Conservation (phyloP, 2,888 invertebrate genomes). For the Leucozona laternaria region DNA sequence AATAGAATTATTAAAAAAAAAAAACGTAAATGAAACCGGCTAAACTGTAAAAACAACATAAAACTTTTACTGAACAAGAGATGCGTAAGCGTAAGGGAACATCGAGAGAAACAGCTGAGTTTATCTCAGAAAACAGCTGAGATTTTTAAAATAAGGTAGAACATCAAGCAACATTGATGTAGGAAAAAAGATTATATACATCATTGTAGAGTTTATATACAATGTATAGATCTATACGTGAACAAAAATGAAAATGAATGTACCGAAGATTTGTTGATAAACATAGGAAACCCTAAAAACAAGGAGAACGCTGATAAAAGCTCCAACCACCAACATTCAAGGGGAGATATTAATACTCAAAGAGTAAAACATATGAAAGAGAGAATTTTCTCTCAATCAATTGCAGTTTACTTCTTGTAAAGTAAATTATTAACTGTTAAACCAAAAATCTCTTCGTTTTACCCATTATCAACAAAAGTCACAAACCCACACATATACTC, state of each 20-base stretch:
- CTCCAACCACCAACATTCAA: neutral
- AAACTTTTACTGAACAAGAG: no score
- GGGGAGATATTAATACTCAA: neutral
- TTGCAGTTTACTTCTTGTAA: neutral
- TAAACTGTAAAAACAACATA: neutral
- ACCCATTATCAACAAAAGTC: neutral
- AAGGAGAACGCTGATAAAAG: neutral
- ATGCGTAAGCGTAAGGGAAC: neutral
- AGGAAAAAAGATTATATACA: neutral
- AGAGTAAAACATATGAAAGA: neutral
- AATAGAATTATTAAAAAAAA: neutral
- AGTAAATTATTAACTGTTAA: slow-evolving; percentile 19
- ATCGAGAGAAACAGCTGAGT: slow-evolving; percentile 2
- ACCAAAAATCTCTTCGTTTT: neutral
- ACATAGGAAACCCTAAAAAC: neutral
- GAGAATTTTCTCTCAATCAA: neutral
- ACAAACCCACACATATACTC: neutral
- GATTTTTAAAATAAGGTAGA: neutral
- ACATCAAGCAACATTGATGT: neutral
- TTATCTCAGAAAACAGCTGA: slow-evolving; percentile 14
- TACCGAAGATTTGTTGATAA: neutral
- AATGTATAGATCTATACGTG: neutral
- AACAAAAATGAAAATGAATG: neutral
- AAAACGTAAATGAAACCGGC: slow-evolving; percentile 15
- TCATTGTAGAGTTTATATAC: no score